Evolutionary conservation across 2,113 vertebrate species (phyloP).

Genomic region (Delphinapterus leucas): DNA sequence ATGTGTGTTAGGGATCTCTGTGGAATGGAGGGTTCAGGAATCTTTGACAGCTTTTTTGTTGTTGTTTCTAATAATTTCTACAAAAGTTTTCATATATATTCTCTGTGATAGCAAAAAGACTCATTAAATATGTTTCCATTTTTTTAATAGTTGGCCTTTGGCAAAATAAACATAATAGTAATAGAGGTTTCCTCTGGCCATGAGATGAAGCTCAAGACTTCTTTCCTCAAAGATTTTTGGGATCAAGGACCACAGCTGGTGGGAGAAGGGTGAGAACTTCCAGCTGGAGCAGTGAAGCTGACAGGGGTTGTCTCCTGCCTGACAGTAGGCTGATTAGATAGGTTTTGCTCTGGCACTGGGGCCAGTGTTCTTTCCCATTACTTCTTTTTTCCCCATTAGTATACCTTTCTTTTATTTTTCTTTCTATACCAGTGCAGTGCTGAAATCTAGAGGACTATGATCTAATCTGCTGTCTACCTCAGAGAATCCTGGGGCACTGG

Average conservation of each 20-base stretch:
- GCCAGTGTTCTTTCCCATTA: neutral
- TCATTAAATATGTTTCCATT: neutral
- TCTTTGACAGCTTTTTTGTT: neutral
- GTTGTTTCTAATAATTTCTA: conserved; percentile 6
- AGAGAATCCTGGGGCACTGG: neutral
- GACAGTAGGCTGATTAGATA: neutral
- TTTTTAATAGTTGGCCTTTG: neutral
- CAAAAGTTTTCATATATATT: neutral
- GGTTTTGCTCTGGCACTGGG: neutral
- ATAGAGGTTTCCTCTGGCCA: neutral
- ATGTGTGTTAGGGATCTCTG: neutral
- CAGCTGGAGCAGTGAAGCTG: neutral
- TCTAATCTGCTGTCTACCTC: neutral
- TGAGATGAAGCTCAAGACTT: neutral
- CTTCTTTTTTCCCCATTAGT: neutral
- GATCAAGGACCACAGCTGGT: neutral
- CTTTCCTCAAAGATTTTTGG: neutral
- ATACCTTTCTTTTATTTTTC: neutral
- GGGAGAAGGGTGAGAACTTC: neutral
- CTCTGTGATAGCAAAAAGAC: neutral
- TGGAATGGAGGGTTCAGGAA: neutral
- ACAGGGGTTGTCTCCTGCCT: neutral
- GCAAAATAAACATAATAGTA: neutral
- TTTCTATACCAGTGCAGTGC: neutral
- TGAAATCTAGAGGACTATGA: neutral